Percentiles rank a stretch among this genome's conserved stretches.
Conservation (phyloP, 2,888 invertebrate species). For the Campaea margaritaria region DNA sequence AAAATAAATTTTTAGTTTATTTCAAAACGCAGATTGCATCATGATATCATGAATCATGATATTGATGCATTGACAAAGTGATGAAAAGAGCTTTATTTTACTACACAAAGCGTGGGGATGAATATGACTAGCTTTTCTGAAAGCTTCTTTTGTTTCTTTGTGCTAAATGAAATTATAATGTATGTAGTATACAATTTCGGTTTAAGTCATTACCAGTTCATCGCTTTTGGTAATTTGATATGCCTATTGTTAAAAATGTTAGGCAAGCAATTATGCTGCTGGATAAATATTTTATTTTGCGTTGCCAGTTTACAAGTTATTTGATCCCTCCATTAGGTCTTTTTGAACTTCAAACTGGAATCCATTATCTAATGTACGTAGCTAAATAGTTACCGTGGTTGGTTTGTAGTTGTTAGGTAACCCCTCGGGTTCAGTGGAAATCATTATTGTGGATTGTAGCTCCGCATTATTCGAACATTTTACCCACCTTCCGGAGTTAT, state of each 20-base stretch:
- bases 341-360: constrained; percentile 18
- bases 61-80: too few relatives aligned
- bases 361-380: constrained; percentile 9
- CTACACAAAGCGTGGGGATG: constrained; percentile 3
- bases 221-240: constrained; percentile 11
- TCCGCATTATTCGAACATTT: neutral
- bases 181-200: neutral
- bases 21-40: too few relatives aligned
- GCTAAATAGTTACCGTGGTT: neutral
- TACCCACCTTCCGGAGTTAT: neutral
- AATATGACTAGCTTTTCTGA: neutral
- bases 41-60: too few relatives aligned
- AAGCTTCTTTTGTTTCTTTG: constrained; percentile 6
- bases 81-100: neutral
- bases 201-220: neutral
- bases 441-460: neutral
- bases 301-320: constrained; percentile 9
- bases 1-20: too few relatives aligned
- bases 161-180: neutral
- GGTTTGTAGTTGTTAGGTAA: constrained; percentile 4
- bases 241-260: constrained; percentile 13
- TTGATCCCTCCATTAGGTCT: constrained; percentile 33
- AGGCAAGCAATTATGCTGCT: constrained; percentile 12
- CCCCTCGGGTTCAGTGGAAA: constrained; percentile 6
- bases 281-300: constrained; percentile 15